Percentiles rank a stretch among this genome's conserved stretches.
These are phyloP conservation scores for Brachionus asplanchnoidis DNA, from an alignment of 1,140 invertebrate species.

Conservation along the genomic window DNA sequence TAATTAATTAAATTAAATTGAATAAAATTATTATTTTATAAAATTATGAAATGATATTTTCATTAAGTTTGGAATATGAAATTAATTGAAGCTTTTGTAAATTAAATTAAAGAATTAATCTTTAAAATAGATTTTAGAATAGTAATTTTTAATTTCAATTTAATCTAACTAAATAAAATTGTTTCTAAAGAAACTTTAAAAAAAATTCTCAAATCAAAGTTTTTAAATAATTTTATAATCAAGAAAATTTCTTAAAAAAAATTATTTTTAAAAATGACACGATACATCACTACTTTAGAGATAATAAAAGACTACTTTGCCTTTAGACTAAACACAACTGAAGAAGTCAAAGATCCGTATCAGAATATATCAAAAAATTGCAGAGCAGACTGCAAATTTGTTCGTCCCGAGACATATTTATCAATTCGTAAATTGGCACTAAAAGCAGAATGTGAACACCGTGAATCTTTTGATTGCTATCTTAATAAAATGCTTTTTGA, in stretches of 20 bases:
- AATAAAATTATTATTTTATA: too few species aligned
- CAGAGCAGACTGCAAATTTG: conserved; percentile 6
- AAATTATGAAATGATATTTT: too few species aligned
- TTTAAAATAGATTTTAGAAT: not conserved
- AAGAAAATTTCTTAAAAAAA: not conserved
- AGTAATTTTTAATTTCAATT: not conserved
- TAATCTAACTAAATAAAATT: not conserved
- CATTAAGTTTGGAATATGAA: too few species aligned
- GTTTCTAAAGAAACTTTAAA: not conserved
- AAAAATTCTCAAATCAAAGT: not conserved
- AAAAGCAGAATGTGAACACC: not conserved
- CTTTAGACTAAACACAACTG: not conserved
- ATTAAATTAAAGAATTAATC: too few species aligned
- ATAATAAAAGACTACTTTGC: conserved; percentile 30
- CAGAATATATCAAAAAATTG: not conserved
- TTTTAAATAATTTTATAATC: not conserved
- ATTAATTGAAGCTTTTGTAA: too few species aligned
- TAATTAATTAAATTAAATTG: too few species aligned
- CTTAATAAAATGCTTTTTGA: not conserved
- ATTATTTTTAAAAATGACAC: not conserved
- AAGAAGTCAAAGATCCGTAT: not conserved
- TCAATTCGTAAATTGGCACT: conserved; percentile 5
- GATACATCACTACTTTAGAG: conserved; percentile 16
- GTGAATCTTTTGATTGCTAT: conserved; percentile 11
- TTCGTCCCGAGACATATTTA: not conserved